A percentile compares a stretch with the other conserved stretches of the same genome.
phyloP scores from a whole-genome alignment of 2,113 vertebrate genomes.

The Tringa solitaria region DNA sequence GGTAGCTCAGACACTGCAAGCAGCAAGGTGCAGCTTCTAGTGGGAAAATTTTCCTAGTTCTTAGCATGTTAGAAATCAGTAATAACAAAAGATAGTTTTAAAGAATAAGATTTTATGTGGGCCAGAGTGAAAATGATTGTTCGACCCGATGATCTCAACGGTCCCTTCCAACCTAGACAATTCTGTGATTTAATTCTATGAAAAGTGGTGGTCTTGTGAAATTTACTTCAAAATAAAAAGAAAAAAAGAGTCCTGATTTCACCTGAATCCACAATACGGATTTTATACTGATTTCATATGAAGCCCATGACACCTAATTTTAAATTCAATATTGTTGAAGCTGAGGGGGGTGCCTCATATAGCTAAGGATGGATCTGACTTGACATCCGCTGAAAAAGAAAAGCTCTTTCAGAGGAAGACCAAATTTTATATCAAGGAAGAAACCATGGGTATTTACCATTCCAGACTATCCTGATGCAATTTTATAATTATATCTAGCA shows the following conservation, averaged over 20 bases:
- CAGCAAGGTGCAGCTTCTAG: not conserved
- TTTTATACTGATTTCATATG: not conserved
- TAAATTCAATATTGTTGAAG: not conserved
- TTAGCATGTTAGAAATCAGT: not conserved
- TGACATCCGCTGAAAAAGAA: not conserved
- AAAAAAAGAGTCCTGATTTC: not conserved
- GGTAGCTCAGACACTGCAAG: not conserved
- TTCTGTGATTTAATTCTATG: too few species aligned
- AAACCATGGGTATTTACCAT: not conserved
- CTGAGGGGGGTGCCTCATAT: not conserved
- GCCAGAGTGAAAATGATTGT: too few species aligned
- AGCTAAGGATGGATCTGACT: not conserved
- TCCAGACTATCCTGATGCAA: not conserved
- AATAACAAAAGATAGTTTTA: not conserved
- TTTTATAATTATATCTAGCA: not conserved
- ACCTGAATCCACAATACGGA: not conserved
- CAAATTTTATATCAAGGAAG: not conserved
- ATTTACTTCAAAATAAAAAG: not conserved
- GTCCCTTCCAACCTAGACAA: too few species aligned
- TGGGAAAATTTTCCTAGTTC: not conserved
- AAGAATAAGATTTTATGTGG: accelerated
- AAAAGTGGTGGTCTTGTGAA: not conserved
- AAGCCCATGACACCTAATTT: not conserved
- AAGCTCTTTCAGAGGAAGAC: not conserved
- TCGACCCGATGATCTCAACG: too few species aligned